Conservation (phyloP, 1,140 invertebrate species). For the Hormaphis cornu region DNA sequence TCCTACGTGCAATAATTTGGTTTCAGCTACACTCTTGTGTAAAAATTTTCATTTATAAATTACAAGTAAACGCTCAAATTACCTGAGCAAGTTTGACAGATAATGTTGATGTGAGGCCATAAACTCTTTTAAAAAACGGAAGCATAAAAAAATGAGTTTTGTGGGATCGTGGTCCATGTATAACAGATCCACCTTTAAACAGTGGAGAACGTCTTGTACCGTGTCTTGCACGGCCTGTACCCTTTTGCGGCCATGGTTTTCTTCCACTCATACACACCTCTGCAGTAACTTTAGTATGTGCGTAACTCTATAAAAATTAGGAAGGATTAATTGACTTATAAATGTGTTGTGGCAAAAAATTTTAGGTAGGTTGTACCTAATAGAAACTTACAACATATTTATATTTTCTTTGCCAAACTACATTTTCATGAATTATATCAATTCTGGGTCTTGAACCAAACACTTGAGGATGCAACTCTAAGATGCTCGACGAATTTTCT, state of each 20-base stretch:
- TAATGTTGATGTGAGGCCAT: constrained; percentile 70
- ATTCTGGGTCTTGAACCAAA: constrained; percentile 74
- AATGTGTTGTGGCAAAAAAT: neutral
- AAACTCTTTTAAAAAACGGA: constrained; percentile 59
- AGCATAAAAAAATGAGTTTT: constrained; percentile 89
- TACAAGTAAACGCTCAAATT: constrained; percentile 11
- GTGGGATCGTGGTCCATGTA: constrained; percentile 81
- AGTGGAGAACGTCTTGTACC: constrained; percentile 83
- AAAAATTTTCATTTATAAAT: constrained; percentile 3
- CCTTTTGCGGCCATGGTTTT: constrained; percentile 96
- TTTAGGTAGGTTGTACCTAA: neutral
- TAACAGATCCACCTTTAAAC: constrained; percentile 62
- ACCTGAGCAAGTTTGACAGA: constrained; percentile 82
- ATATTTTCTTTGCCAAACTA: constrained; percentile 81
- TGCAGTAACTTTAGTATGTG: constrained; percentile 60
- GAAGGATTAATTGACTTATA: neutral
- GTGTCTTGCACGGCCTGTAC: constrained; percentile 70
- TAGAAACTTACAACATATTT: constrained; percentile 58
- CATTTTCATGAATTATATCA: constrained; percentile 79
- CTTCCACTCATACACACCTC: constrained; percentile 78
- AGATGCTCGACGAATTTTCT: constrained; percentile 69
- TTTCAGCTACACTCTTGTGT: too few relatives aligned
- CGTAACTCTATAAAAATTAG: constrained; percentile 48
- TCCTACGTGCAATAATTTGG: constrained; percentile 47
- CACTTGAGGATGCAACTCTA: constrained; percentile 79